Percentiles rank a stretch among this genome's conserved stretches.
These are phyloP conservation scores for Cichladusa arquata DNA, from an alignment of 2,113 vertebrate species.

Conservation along the genomic window DNA sequence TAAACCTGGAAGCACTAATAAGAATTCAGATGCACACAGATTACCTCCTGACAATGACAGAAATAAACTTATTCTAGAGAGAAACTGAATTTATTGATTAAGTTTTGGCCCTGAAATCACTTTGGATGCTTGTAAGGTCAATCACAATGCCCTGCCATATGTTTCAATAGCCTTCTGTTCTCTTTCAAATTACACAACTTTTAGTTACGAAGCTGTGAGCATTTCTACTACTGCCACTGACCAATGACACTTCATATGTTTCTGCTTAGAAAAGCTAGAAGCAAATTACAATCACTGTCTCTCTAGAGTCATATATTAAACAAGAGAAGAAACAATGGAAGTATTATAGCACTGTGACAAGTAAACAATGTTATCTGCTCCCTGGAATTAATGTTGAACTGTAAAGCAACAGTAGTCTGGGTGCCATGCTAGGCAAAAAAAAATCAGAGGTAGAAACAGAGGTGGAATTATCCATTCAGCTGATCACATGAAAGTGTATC, in stretches of 20 bases:
- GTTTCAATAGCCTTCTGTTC: not conserved
- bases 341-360: not conserved
- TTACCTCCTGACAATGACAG: constrained; percentile 31
- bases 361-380: not conserved
- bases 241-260: not conserved
- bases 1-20: constrained; percentile 47
- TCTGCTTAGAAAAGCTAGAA: not conserved
- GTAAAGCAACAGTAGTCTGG: not conserved
- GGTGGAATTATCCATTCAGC: not conserved
- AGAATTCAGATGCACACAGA: constrained; percentile 49
- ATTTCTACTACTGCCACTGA: not conserved
- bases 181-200: constrained; percentile 26
- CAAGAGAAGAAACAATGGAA: not conserved
- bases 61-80: constrained; percentile 46
- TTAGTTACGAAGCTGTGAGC: not conserved
- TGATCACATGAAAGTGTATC: not conserved
- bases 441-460: not conserved
- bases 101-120: constrained; percentile 33
- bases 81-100: constrained; percentile 25
- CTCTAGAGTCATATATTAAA: not conserved
- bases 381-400: not conserved
- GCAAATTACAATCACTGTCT: not conserved
- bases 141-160: constrained; percentile 32
- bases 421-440: not conserved
- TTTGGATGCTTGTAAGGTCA: constrained; percentile 33